A percentile compares a stretch with the other conserved stretches of the same genome.
Conservation (phyloP, 2,888 invertebrate species). For the Eupithecia exiguata region DNA sequence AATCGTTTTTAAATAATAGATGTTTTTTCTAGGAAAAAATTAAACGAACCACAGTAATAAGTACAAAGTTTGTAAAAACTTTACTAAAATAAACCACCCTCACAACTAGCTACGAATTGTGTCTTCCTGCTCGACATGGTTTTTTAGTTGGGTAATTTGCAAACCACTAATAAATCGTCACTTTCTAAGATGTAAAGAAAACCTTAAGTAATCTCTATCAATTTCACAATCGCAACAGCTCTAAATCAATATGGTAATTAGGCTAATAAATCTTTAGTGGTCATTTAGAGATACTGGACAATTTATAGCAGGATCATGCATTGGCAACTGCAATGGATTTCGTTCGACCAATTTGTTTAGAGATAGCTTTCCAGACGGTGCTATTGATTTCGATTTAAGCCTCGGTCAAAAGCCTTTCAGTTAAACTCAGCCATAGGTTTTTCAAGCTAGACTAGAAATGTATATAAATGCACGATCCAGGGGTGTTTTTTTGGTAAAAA, state of each 20-base stretch:
- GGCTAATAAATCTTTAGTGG: conserved; percentile 33
- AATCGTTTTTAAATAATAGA: background rate
- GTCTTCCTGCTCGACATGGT: background rate
- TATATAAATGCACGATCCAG: background rate
- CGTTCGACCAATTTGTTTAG: background rate
- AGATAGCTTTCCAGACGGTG: background rate
- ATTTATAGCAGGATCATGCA: conserved; percentile 15
- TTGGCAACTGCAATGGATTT: conserved; percentile 7
- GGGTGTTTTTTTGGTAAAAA: background rate
- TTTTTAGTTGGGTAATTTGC: conserved; percentile 5
- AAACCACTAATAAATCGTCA: conserved; percentile 21
- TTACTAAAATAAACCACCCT: background rate
- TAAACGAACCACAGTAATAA: background rate
- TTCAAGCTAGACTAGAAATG: background rate
- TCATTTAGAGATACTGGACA: conserved; percentile 11
- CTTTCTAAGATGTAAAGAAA: conserved; percentile 25
- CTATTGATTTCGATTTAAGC: background rate
- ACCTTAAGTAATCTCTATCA: conserved; percentile 29
- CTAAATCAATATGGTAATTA: conserved; percentile 41
- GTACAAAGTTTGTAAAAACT: background rate
- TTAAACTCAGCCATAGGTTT: background rate
- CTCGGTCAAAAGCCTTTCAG: background rate
- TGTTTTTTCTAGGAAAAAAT: background rate
- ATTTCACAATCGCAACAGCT: conserved; percentile 31
- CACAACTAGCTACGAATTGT: background rate